Conservation (phyloP, 1,140 invertebrate species). For the Grapholita molesta region DNA sequence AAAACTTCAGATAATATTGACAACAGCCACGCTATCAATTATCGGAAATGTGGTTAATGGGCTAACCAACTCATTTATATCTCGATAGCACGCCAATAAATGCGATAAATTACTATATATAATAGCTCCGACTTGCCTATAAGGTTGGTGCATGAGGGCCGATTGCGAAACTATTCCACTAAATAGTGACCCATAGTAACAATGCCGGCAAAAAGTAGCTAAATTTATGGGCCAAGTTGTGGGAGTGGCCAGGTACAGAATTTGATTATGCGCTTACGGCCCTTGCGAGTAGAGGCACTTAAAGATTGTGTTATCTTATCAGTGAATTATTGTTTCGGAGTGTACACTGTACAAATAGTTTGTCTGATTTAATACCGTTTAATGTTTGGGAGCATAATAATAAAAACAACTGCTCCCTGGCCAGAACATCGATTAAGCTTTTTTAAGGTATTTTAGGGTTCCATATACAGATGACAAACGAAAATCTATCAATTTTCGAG, state of each 20-base stretch:
- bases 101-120: conserved; percentile 5
- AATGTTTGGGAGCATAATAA: no score
- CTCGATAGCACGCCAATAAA: conserved; percentile 11
- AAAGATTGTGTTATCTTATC: neutral
- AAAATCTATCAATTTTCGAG: no score
- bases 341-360: no score
- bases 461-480: no score
- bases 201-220: conserved; percentile 48
- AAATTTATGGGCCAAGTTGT: conserved; percentile 46
- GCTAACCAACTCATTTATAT: conserved; percentile 12
- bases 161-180: conserved; percentile 55
- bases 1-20: neutral
- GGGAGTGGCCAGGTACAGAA: conserved; percentile 18
- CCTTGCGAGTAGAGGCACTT: neutral
- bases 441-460: no score
- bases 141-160: conserved; percentile 33
- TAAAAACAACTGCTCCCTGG: no score
- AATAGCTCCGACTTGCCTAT: conserved; percentile 1
- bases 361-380: no score
- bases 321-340: neutral
- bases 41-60: conserved; percentile 1
- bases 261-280: conserved; percentile 8
- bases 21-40: conserved; percentile 3
- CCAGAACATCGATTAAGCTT: no score
- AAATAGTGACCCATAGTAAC: conserved; percentile 47